Conservation (phyloP, 1,140 invertebrate genomes). For the Araneus ventricosus region DNA sequence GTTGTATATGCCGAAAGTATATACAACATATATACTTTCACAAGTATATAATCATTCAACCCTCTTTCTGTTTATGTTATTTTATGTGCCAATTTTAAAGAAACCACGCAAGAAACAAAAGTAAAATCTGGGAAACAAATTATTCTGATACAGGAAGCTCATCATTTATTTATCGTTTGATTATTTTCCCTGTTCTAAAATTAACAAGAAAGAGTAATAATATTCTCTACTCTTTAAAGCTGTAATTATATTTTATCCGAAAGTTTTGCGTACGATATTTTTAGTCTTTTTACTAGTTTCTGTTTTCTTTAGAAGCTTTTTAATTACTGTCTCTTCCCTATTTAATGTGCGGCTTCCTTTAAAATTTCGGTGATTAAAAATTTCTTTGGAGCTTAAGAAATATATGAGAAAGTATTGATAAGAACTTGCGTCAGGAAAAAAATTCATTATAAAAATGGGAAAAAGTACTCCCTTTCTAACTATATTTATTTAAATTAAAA, state of each 20-base stretch:
- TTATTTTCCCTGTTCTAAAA: background rate
- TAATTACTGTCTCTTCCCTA: background rate
- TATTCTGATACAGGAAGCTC: background rate
- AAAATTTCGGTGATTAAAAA: background rate
- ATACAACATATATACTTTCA: too few species aligned
- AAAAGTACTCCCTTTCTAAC: too few species aligned
- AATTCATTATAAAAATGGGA: too few species aligned
- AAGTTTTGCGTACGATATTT: background rate
- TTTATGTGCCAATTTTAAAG: background rate
- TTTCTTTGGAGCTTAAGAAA: background rate
- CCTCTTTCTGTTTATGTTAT: too few species aligned
- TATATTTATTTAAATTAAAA: too few species aligned
- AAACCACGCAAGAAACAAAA: background rate
- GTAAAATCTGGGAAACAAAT: background rate
- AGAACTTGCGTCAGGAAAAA: too few species aligned
- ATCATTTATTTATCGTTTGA: background rate
- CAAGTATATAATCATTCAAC: too few species aligned
- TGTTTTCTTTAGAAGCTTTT: background rate
- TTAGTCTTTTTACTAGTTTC: background rate
- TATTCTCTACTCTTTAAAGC: background rate
- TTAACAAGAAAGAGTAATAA: background rate
- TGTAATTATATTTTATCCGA: background rate
- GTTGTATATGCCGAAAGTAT: too few species aligned
- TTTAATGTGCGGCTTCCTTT: background rate
- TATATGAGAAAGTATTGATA: too few species aligned